These are phyloP conservation scores for Arvicanthis niloticus DNA, from an alignment of 2,113 vertebrate genomes.

Conservation along the genomic window DNA sequence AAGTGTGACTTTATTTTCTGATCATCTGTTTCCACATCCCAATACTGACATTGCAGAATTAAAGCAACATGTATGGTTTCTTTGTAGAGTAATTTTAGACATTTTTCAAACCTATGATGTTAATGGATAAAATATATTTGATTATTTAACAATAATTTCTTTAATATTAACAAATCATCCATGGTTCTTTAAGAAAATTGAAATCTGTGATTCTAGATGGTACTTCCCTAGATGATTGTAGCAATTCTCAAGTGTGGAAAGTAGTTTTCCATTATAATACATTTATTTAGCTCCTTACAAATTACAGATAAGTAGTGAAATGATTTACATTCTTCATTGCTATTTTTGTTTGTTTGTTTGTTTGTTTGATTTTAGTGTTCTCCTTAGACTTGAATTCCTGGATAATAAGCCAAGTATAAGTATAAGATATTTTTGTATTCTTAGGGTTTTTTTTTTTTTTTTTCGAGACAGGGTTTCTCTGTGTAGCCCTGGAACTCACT, in stretches of 20 bases:
- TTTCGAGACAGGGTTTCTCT: too few species aligned
- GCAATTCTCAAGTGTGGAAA: not conserved
- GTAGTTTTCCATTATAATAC: not conserved
- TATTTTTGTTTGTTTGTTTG: not conserved
- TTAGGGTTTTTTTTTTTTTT: too few species aligned
- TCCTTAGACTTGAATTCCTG: not conserved
- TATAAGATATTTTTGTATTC: not conserved
- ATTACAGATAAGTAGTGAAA: not conserved
- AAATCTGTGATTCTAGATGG: not conserved
- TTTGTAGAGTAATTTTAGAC: not conserved
- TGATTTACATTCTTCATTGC: not conserved
- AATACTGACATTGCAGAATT: not conserved
- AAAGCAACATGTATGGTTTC: not conserved
- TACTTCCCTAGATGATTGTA: not conserved
- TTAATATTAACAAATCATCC: not conserved
- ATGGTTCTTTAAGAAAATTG: not conserved
- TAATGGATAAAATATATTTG: conserved; percentile 14
- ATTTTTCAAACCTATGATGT: not conserved
- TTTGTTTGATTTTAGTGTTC: not conserved
- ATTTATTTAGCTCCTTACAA: not conserved
- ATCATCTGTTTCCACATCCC: too few species aligned
- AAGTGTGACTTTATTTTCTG: not conserved
- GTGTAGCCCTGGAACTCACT: too few species aligned
- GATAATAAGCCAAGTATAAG: not conserved
- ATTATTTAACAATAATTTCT: not conserved